A percentile compares a stretch with the other conserved stretches of the same genome.
phyloP scores from a whole-genome alignment of 2,113 vertebrate genomes.

The Strigops habroptila region DNA sequence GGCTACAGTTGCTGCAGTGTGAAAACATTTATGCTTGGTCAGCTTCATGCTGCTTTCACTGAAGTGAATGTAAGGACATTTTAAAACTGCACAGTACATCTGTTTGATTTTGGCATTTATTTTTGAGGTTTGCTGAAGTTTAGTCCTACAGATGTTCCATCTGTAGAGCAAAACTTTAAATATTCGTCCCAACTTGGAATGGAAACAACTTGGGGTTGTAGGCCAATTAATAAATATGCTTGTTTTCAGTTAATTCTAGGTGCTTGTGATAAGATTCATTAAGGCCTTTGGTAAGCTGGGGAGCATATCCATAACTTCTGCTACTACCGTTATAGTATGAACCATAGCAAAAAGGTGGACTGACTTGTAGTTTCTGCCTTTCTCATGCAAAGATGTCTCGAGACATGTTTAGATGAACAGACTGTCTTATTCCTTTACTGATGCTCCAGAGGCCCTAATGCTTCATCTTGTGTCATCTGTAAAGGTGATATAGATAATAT shows the following conservation, averaged over 20 bases:
- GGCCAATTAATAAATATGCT: neutral
- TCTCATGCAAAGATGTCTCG: neutral
- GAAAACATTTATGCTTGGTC: neutral
- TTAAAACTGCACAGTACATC: neutral
- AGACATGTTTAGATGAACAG: neutral
- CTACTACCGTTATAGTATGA: neutral
- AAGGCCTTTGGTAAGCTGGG: neutral
- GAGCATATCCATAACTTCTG: rapidly evolving
- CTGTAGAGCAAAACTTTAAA: neutral
- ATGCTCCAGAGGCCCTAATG: neutral
- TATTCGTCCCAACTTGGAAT: neutral
- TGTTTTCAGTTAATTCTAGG: neutral
- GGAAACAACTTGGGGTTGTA: neutral
- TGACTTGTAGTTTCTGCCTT: neutral
- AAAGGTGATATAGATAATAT: neutral
- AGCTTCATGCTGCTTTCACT: neutral
- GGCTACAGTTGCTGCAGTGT: neutral
- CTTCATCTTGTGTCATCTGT: neutral
- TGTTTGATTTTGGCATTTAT: neutral
- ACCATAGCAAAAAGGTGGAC: neutral
- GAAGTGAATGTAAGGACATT: neutral
- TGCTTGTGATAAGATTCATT: neutral
- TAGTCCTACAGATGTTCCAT: neutral
- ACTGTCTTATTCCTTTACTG: neutral
- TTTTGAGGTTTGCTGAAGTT: neutral